phyloP scores from a whole-genome alignment of 2,797 vertebrate species.

The Taeniopygia guttata region DNA sequence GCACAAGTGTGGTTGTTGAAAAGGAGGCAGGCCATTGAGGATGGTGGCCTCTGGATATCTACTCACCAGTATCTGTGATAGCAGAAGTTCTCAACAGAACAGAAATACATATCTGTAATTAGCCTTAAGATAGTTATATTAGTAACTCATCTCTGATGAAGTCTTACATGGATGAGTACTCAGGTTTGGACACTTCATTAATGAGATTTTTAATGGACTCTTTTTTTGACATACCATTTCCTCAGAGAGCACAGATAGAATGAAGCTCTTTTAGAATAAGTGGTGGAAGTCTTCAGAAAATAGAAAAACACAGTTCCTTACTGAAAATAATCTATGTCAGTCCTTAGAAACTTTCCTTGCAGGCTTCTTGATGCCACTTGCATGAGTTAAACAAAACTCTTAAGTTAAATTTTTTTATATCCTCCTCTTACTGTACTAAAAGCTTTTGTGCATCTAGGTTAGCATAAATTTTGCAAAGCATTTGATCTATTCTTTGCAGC shows the following conservation, averaged over 20 bases:
- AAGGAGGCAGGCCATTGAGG: background rate
- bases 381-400: background rate
- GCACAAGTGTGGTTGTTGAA: background rate
- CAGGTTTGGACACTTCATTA: background rate
- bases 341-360: background rate
- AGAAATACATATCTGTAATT: background rate
- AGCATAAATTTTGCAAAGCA: background rate
- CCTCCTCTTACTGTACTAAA: background rate
- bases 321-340: background rate
- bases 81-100: background rate
- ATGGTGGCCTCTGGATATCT: background rate
- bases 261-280: background rate
- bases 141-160: background rate
- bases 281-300: background rate
- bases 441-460: background rate
- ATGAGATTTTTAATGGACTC: background rate
- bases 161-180: rapidly evolving
- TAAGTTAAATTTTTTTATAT: background rate
- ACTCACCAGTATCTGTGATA: background rate
- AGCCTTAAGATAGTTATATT: background rate
- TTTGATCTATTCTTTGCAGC: background rate
- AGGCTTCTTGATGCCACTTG: background rate
- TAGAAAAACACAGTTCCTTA: rapidly evolving
- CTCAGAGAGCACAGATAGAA: background rate
- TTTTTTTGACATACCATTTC: background rate